Evolutionary conservation across 2,888 invertebrate species (phyloP).

Genomic region (Fabriciana adippe): DNA sequence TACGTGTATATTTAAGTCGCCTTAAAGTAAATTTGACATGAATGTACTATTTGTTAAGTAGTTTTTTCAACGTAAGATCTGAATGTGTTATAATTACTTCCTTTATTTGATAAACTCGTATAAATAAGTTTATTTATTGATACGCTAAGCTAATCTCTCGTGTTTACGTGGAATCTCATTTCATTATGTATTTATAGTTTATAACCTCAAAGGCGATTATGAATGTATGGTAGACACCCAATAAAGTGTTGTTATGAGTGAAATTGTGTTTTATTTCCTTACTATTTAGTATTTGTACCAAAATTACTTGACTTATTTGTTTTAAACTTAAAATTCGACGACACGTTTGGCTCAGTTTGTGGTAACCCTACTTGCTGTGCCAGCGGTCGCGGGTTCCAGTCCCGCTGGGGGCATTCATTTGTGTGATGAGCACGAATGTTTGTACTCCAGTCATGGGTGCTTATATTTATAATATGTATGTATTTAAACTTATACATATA

Average conservation of each 20-base stretch:
- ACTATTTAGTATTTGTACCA: no score
- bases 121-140: slow-evolving; percentile 13
- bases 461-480: no score
- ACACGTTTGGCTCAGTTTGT: no score
- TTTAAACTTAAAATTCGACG: no score
- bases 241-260: slow-evolving; percentile 32
- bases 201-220: slow-evolving; percentile 17
- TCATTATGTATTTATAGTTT: slow-evolving; percentile 18
- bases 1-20: background rate
- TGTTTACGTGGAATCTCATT: slow-evolving; percentile 22
- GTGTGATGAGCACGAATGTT: no score
- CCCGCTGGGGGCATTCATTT: no score
- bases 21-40: background rate
- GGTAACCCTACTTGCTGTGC: no score
- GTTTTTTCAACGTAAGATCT: slow-evolving; percentile 1
- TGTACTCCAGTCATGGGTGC: no score
- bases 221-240: slow-evolving; percentile 25
- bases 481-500: no score
- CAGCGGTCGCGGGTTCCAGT: no score
- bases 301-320: no score
- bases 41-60: background rate
- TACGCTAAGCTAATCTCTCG: slow-evolving; percentile 11
- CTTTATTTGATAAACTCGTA: background rate
- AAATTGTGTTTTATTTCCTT: slow-evolving; percentile 10
- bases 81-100: background rate